These are phyloP conservation scores for Anguilla rostrata DNA, from an alignment of 2,113 vertebrate species.

Conservation along the genomic window DNA sequence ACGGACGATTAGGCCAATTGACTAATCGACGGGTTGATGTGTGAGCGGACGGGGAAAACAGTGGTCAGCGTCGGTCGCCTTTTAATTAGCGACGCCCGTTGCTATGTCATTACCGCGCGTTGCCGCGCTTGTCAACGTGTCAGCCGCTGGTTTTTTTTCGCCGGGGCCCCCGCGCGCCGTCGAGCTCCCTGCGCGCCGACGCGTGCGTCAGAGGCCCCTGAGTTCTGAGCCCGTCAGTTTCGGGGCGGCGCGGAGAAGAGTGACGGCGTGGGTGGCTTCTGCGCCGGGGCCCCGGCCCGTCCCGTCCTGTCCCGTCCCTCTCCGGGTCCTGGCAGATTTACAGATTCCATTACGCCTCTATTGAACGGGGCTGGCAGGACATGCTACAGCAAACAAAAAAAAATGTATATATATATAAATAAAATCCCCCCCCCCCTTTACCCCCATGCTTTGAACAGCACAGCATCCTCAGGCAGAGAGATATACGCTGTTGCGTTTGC, in stretches of 20 bases:
- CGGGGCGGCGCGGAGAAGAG: neutral
- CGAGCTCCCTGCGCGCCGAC: too few relatives aligned
- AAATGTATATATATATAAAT: conserved; percentile 4
- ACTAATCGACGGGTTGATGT: too few relatives aligned
- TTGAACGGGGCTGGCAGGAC: conserved; percentile 66
- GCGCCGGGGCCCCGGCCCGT: conserved; percentile 45
- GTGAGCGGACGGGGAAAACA: too few relatives aligned
- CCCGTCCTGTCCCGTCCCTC: conserved; percentile 37
- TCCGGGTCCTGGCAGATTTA: conserved; percentile 69
- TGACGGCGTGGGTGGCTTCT: conserved; percentile 62
- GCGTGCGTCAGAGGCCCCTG: too few relatives aligned
- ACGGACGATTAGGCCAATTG: too few relatives aligned
- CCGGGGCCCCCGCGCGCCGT: too few relatives aligned
- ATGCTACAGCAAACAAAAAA: conserved; percentile 55
- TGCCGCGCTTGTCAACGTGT: too few relatives aligned
- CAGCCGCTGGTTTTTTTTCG: too few relatives aligned
- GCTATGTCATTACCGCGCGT: too few relatives aligned
- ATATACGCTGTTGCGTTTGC: neutral
- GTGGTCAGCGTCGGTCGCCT: too few relatives aligned
- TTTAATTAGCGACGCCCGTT: too few relatives aligned
- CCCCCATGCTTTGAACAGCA: neutral
- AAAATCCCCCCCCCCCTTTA: neutral
- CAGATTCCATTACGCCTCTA: conserved; percentile 75
- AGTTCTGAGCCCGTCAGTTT: too few relatives aligned
- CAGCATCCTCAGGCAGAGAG: conserved; percentile 14